These are phyloP conservation scores for Agrotis exclamationis DNA, from an alignment of 2,888 invertebrate genomes.

Conservation along the genomic window DNA sequence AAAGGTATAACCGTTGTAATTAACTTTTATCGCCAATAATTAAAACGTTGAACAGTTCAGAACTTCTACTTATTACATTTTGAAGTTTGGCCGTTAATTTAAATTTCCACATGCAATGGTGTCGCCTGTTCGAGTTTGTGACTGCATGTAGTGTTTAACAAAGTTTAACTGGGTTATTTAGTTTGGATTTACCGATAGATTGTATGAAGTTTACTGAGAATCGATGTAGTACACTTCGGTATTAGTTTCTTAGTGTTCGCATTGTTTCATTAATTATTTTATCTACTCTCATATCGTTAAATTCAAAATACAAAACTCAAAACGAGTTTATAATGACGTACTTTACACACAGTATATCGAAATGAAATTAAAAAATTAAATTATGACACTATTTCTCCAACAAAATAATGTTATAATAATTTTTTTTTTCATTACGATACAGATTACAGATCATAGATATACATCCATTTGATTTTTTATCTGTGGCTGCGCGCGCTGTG, in stretches of 20 bases:
- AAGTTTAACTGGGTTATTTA: slow-evolving; percentile 47
- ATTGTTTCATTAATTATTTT: neutral
- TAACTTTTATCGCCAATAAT: slow-evolving; percentile 44
- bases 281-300: too few relatives aligned
- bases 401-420: too few relatives aligned
- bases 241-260: neutral
- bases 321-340: too few relatives aligned
- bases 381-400: too few relatives aligned
- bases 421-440: too few relatives aligned
- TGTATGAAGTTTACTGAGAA: slow-evolving; percentile 12
- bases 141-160: slow-evolving; percentile 39
- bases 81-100: slow-evolving; percentile 62
- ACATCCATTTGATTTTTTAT: too few relatives aligned
- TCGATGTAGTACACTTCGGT: neutral
- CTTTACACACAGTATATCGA: too few relatives aligned
- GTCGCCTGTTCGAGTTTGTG: slow-evolving; percentile 33
- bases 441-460: too few relatives aligned
- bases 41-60: slow-evolving; percentile 52
- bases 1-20: slow-evolving; percentile 22
- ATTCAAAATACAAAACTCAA: too few relatives aligned
- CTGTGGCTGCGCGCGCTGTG: too few relatives aligned
- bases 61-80: slow-evolving; percentile 39
- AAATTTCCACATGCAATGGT: slow-evolving; percentile 57
- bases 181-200: slow-evolving; percentile 10
- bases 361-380: too few relatives aligned